Conservation (phyloP, 2,797 vertebrate genomes). For the Lindbergichthys nudifrons region DNA sequence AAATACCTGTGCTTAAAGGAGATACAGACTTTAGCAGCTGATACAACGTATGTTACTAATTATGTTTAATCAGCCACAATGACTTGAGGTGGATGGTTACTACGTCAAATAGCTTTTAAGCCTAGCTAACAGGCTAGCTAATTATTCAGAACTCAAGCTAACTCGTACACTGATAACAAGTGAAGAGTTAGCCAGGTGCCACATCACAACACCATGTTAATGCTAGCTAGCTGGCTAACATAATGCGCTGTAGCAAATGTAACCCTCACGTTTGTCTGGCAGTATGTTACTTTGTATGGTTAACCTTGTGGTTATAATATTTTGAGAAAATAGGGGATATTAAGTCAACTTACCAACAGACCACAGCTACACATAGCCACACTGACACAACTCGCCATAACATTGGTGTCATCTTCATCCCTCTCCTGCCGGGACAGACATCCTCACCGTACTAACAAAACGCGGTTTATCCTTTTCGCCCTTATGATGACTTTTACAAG, state of each 20-base stretch:
- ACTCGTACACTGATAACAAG: conserved; percentile 24
- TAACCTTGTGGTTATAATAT: not conserved
- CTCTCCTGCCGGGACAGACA: conserved; percentile 76
- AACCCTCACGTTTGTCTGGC: not conserved
- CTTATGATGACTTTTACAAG: not conserved
- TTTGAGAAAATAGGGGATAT: not conserved
- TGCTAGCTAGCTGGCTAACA: conserved; percentile 24
- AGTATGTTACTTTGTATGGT: not conserved
- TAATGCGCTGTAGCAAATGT: not conserved
- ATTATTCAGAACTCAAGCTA: not conserved
- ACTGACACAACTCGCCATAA: conserved; percentile 72
- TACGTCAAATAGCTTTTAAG: not conserved
- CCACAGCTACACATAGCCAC: conserved; percentile 68
- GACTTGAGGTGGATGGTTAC: accelerated
- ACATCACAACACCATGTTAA: conserved; percentile 64
- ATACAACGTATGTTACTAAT: not conserved
- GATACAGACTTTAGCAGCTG: not conserved
- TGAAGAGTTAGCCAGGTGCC: conserved; percentile 73
- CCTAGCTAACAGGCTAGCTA: conserved; percentile 13
- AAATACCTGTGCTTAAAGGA: not conserved
- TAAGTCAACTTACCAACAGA: conserved; percentile 71
- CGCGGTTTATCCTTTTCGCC: conserved; percentile 4
- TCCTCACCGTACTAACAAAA: conserved; percentile 56
- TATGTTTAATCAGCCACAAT: no score
- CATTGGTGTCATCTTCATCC: conserved; percentile 78